Conservation (phyloP, 2,888 invertebrate species). For the Rotaria macrura region DNA sequence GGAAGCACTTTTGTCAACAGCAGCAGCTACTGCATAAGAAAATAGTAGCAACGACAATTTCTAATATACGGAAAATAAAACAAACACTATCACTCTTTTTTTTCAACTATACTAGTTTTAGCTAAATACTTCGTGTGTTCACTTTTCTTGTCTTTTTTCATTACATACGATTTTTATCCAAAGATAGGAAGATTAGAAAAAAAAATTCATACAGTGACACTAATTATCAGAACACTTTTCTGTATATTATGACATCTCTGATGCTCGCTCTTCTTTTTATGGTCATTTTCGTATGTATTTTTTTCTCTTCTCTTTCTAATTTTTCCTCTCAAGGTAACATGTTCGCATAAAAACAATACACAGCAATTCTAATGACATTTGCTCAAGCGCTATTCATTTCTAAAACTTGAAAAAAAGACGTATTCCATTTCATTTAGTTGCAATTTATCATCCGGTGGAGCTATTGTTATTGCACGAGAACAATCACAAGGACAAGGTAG, state of each 20-base stretch:
- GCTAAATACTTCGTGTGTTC: neutral
- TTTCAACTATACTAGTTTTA: neutral
- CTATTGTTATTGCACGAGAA: slow-evolving; percentile 26
- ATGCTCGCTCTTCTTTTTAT: neutral
- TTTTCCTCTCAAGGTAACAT: too few species aligned
- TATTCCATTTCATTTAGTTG: neutral
- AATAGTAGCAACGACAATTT: neutral
- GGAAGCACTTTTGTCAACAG: neutral
- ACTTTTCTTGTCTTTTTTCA: neutral
- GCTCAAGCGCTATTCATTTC: too few species aligned
- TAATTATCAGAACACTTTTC: neutral
- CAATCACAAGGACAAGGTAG: slow-evolving; percentile 28
- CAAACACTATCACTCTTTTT: neutral
- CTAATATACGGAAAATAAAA: neutral
- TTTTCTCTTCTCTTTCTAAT: neutral
- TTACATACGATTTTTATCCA: too few species aligned
- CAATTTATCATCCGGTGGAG: neutral
- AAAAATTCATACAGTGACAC: neutral
- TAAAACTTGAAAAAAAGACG: neutral
- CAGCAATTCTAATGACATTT: neutral
- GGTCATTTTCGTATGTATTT: neutral
- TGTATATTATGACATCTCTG: neutral
- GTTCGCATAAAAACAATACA: neutral
- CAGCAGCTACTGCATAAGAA: neutral
- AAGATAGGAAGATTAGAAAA: too few species aligned